Percentiles rank a stretch among this genome's conserved stretches.
These are phyloP conservation scores for Formica selysi DNA, from an alignment of 1,140 invertebrate genomes.

Conservation along the genomic window DNA sequence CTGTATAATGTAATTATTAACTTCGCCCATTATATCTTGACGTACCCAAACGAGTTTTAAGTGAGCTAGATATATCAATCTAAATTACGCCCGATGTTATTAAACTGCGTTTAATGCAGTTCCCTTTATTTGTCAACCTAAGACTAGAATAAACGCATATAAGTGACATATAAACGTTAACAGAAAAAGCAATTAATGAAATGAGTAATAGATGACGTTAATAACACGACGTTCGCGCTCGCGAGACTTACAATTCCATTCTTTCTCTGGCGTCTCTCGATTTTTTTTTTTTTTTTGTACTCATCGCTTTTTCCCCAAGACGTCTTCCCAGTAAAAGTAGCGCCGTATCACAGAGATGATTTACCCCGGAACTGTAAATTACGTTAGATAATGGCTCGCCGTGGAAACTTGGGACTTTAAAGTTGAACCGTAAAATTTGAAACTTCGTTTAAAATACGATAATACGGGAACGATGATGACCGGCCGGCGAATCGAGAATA, in stretches of 20 bases:
- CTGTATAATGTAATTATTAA: constrained; percentile 31
- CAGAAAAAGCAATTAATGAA: background rate
- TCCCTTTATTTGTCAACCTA: background rate
- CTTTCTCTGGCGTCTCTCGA: background rate
- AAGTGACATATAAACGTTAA: constrained; percentile 10
- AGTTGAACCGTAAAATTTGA: constrained; percentile 51
- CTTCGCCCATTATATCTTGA: constrained; percentile 16
- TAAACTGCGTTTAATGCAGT: constrained; percentile 12
- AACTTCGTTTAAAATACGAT: constrained; percentile 58
- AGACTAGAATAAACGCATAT: background rate
- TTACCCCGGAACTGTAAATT: constrained; percentile 53
- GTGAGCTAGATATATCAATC: constrained; percentile 10
- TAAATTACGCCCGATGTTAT: constrained; percentile 25
- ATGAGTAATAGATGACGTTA: constrained; percentile 39
- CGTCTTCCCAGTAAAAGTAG: constrained; percentile 19
- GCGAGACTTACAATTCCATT: constrained; percentile 28
- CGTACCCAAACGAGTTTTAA: constrained; percentile 23
- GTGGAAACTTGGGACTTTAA: constrained; percentile 50
- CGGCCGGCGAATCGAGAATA: constrained; percentile 6
- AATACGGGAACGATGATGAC: constrained; percentile 31
- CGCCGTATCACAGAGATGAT: constrained; percentile 60
- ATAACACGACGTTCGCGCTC: constrained; percentile 1
- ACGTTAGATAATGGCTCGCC: constrained; percentile 56
- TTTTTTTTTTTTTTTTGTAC: constrained; percentile 25
- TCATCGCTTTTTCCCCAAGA: constrained; percentile 33